Base-by-base conservation (phyloP, 2,888 invertebrate genomes). In the Agonopterix arenella region DNA sequence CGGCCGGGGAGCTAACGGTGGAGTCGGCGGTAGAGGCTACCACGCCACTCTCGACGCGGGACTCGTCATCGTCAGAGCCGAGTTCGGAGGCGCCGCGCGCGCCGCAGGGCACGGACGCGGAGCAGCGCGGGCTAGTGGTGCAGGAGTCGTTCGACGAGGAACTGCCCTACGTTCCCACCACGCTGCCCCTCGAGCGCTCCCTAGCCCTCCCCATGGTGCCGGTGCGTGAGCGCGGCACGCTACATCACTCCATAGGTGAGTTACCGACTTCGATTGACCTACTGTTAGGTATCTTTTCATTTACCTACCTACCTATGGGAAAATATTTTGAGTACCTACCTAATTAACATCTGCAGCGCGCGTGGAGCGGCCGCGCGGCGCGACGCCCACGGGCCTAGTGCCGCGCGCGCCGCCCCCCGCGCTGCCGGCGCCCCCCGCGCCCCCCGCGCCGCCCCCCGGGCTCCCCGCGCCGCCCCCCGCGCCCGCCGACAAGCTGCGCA, bases 91-190 rank as follows among this genome's bases (percentile, higher is more conserved):
- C 89, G 36, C 90, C 52, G 76, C 64, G 62, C 93, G 5, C 94
- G 93, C 63, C 80, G 90, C 61, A 57, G 53, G 83, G 92, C 11
- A 92, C 91, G 58, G 91, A 92, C 49, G 91, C 93, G 46, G 96
- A 96, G 76, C 91, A 94, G 57, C 84, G 85, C 38, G 84, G 82
- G 1, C 89, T 97, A 44, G 95, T 96, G 45, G 90, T 93, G 52
- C 93, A 95, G 72, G 96, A 96, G 71, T 96, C 96, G 41, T 94
- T 95, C 70, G 96, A 96, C 67, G 94, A 94, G 64, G 95, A 96
- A 80, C 88, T 97, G 68, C 97, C 97, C 1, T 96, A 96, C 75
- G 93, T 97, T 68, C 96, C 97, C 51, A 96, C 97, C n/a, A 97
- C 96, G 49, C 84, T 97, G 69, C 97, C 97, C 13, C 91, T 93